phyloP scores from a whole-genome alignment of 2,797 vertebrate species.

The Pelochelys cantorii region DNA sequence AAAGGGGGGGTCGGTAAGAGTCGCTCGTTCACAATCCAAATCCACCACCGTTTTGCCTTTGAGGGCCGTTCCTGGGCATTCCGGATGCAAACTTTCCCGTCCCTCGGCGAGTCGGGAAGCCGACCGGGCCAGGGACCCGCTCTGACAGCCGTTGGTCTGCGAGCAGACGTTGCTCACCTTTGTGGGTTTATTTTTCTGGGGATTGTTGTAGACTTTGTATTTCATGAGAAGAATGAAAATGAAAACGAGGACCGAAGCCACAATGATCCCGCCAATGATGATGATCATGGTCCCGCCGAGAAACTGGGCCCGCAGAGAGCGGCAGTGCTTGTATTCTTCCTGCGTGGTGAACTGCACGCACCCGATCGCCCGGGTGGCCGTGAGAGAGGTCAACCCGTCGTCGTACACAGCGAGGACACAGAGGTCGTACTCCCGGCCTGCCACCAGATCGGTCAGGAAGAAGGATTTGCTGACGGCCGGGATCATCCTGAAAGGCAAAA shows the following conservation, averaged over 20 bases:
- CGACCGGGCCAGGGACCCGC: slow-evolving; percentile 73
- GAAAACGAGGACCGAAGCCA: slow-evolving; percentile 92
- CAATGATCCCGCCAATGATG: slow-evolving; percentile 92
- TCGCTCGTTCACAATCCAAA: slow-evolving; percentile 76
- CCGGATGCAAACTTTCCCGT: slow-evolving; percentile 63
- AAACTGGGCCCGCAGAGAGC: slow-evolving; percentile 88
- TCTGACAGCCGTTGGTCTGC: slow-evolving; percentile 89
- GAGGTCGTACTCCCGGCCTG: slow-evolving; percentile 88
- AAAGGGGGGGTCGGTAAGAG: slow-evolving; percentile 20
- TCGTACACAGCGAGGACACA: slow-evolving; percentile 90
- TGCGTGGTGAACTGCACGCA: slow-evolving; percentile 88
- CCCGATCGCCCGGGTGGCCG: slow-evolving; percentile 86
- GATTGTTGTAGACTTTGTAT: slow-evolving; percentile 90
- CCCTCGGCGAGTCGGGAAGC: slow-evolving; percentile 66
- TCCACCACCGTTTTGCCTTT: slow-evolving; percentile 85
- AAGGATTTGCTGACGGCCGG: slow-evolving; percentile 89
- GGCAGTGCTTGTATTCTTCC: slow-evolving; percentile 84
- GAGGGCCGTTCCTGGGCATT: slow-evolving; percentile 73
- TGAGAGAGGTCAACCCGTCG: slow-evolving; percentile 84
- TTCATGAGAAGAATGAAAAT: slow-evolving; percentile 94
- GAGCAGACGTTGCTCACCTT: slow-evolving; percentile 87
- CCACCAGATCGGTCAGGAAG: slow-evolving; percentile 88
- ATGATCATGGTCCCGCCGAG: slow-evolving; percentile 94
- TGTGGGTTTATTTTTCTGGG: slow-evolving; percentile 84
- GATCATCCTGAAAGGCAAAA: slow-evolving; percentile 86